Evolutionary conservation across 1,140 invertebrate genomes (phyloP).

Genomic region (Cyclina sinensis): DNA sequence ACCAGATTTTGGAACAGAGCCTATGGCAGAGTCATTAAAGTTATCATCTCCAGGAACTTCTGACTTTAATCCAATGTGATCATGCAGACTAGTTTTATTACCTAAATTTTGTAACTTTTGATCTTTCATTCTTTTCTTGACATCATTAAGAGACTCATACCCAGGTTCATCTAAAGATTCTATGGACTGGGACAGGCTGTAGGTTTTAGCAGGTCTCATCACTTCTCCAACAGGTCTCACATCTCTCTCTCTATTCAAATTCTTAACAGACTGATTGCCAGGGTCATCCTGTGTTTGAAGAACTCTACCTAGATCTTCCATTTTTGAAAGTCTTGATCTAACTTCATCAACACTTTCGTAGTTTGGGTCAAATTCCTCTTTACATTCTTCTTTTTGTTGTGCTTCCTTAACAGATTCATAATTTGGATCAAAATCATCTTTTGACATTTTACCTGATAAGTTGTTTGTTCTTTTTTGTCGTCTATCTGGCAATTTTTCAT

Average conservation of each 20-base stretch:
- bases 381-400: background rate
- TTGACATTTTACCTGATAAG: background rate
- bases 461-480: background rate
- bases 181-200: constrained; percentile 50
- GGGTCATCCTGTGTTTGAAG: background rate
- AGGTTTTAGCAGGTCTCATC: constrained; percentile 42
- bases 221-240: background rate
- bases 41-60: background rate
- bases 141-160: constrained; percentile 58
- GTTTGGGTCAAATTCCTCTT: constrained; percentile 55
- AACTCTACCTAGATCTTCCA: background rate
- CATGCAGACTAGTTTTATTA: background rate
- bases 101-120: background rate
- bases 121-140: constrained; percentile 44
- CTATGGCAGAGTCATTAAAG: constrained; percentile 50
- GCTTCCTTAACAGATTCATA: constrained; percentile 61
- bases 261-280: constrained; percentile 49
- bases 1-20: background rate
- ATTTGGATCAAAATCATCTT: constrained; percentile 50
- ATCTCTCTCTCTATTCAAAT: constrained; percentile 15
- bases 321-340: background rate
- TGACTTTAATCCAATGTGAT: background rate
- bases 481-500: constrained; percentile 48
- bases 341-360: constrained; percentile 36
- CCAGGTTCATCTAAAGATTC: constrained; percentile 64